Conservation (phyloP, 2,888 invertebrate species). For the Drosophila borborema region DNA sequence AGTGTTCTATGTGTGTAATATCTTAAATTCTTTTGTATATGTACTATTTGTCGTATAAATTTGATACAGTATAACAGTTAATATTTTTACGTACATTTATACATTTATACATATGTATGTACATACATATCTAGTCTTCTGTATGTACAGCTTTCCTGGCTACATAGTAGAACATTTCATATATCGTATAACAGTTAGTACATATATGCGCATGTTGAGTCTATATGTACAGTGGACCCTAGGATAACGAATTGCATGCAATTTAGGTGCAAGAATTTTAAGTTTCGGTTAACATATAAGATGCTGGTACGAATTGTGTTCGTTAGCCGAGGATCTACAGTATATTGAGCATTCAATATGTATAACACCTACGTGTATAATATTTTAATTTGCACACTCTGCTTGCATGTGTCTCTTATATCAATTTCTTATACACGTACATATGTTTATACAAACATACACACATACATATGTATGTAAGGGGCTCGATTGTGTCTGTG, state of each 20-base stretch:
- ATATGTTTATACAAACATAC: background rate
- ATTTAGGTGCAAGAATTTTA: no score
- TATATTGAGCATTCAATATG: background rate
- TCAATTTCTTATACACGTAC: background rate
- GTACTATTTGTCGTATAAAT: no score
- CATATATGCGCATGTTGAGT: background rate
- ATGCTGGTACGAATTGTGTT: no score
- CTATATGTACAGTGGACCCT: background rate
- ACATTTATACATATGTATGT: background rate
- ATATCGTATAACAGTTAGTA: background rate
- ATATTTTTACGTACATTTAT: background rate
- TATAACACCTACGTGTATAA: background rate
- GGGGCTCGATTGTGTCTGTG: constrained; percentile 5
- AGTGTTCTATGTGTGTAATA: background rate
- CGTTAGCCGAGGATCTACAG: no score
- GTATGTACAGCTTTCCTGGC: no score
- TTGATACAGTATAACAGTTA: background rate
- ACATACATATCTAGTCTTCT: background rate
- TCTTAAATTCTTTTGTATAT: background rate
- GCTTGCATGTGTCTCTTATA: background rate
- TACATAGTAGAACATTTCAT: background rate
- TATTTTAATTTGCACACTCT: background rate
- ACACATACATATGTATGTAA: background rate
- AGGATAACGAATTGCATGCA: no score
- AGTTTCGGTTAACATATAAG: no score